Base-by-base conservation (phyloP, 1,140 invertebrate species). In the Drosophila sp. region DNA sequence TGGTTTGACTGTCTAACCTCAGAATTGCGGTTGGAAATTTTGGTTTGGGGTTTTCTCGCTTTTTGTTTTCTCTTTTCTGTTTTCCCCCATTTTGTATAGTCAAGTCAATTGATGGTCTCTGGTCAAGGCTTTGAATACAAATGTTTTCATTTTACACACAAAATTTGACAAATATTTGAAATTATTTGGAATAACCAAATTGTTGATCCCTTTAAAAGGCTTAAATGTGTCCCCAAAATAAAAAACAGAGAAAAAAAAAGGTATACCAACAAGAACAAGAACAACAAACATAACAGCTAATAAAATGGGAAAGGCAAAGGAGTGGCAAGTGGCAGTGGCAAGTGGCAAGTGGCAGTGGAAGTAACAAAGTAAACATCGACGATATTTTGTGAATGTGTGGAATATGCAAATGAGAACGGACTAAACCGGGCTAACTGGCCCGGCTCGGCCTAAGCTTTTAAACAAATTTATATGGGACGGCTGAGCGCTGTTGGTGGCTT, bases 331-430 rank as follows among this genome's bases (percentile, higher is more conserved):
- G 7, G 17, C 17, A 17, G 17, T 17, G 17, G 17, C 17, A 17
- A 17, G 17, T 17, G 17, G 27, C 40, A 29, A 57, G 40, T 30
- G 57, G 47, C 44, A 33, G 33, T 29, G 55, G 50, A 76, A 47
- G n/a, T 27, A 23, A 30, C 41, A 63, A 27, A 58, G 60, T 50
- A 60, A 75, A 76, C 66, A 76, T 71, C 57, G 74, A 41, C 56
- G 78, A 56, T 81, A 74, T 78, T 85, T 54, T 17, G 17, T 17
- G 65, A 77, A 84, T 78, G 78, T 75, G 81, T 79, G 78, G 74
- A 89, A 83, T 89, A 87, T 87, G 83, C 72, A 87, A 87, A 87
- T 87, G 72, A 83, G 68, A 68, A 58, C 35, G 54, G n/a, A 72
- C 47, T 40, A 50, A 50, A 50, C 44, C 44, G 44, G 44, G 23